Conservation (phyloP, 2,888 invertebrate genomes). For the Ophion costatus region DNA sequence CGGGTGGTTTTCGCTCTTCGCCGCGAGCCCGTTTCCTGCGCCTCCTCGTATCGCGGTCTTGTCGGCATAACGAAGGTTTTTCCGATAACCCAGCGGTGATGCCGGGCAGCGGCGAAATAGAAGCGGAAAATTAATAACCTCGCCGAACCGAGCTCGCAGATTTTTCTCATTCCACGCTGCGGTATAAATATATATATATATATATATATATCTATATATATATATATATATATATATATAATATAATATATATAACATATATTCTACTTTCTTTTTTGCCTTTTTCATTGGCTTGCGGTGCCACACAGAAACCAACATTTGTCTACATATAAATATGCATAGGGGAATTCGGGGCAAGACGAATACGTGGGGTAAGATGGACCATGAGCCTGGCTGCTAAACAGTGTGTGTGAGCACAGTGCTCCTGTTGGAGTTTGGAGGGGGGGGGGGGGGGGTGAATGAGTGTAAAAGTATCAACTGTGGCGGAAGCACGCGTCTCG, state of each 20-base stretch:
- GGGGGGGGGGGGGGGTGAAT: no score
- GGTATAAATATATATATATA: slow-evolving; percentile 10
- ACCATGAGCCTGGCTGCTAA: not conserved
- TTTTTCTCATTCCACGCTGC: slow-evolving; percentile 42
- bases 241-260: no score
- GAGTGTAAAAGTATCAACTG: no score
- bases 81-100: slow-evolving; percentile 63
- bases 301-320: not conserved
- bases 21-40: slow-evolving; percentile 2
- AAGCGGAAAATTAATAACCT: slow-evolving; percentile 65
- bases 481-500: no score
- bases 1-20: slow-evolving; percentile 32
- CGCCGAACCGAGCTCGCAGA: slow-evolving; percentile 52
- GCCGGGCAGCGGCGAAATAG: slow-evolving; percentile 54
- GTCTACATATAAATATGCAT: not conserved
- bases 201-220: no score
- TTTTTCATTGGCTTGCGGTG: slow-evolving; percentile 41
- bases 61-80: slow-evolving; percentile 55
- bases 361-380: no score
- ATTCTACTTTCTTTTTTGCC: slow-evolving; percentile 18
- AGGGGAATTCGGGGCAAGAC: no score
- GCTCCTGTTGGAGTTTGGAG: no score
- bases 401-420: no score
- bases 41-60: slow-evolving; percentile 24
- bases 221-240: no score